A percentile compares a stretch with the other conserved stretches of the same genome.
phyloP scores from a whole-genome alignment of 1,140 invertebrate species.

The Triops cancriformis region DNA sequence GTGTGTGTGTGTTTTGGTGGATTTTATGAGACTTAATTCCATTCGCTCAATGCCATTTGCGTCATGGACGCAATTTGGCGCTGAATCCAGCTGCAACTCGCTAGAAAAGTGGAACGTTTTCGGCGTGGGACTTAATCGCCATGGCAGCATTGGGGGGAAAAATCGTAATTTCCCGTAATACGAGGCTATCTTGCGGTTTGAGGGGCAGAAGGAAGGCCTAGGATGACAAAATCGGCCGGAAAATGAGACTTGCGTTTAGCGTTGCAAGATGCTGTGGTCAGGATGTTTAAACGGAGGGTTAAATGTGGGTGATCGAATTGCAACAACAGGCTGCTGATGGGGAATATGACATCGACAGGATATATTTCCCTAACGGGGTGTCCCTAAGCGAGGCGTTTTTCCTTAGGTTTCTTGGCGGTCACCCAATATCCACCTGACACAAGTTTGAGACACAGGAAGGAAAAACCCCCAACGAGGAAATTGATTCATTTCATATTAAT shows the following conservation, averaged over 20 bases:
- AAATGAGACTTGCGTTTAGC: background rate
- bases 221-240: background rate
- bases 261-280: slow-evolving; percentile 6
- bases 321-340: background rate
- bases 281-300: background rate
- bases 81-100: background rate
- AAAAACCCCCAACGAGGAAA: background rate
- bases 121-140: background rate
- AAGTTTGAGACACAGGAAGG: background rate
- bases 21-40: background rate
- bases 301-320: background rate
- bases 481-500: background rate
- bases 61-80: background rate
- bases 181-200: background rate
- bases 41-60: background rate
- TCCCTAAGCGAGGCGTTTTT: background rate
- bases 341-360: background rate
- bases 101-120: background rate
- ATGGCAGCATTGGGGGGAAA: too few relatives aligned
- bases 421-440: background rate
- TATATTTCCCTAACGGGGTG: background rate
- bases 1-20: background rate
- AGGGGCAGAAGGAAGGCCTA: background rate
- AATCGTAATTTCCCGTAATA: background rate
- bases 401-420: background rate